phyloP scores from a whole-genome alignment of 2,113 vertebrate species.

The Delphinus delphis region DNA sequence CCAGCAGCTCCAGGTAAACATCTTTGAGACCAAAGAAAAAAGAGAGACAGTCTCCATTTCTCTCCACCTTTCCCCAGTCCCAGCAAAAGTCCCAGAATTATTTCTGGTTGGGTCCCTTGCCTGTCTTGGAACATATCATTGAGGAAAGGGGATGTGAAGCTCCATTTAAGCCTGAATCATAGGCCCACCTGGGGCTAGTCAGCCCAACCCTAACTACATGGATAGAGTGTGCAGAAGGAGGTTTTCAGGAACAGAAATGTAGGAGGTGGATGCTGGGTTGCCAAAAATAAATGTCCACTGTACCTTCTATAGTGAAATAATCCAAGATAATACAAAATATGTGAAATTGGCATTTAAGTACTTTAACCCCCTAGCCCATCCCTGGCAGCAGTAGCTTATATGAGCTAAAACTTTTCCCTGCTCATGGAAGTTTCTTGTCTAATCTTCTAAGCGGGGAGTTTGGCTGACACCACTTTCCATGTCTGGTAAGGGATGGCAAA shows the following conservation, averaged over 20 bases:
- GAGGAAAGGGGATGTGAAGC: background rate
- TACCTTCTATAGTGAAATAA: background rate
- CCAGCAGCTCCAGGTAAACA: background rate
- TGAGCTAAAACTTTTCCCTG: background rate
- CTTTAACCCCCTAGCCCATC: background rate
- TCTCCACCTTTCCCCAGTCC: background rate
- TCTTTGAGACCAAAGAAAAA: background rate
- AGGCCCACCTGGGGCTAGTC: background rate
- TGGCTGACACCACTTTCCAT: background rate
- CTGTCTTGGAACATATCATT: background rate
- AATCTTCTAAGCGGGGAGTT: background rate
- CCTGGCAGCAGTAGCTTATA: background rate
- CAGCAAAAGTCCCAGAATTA: background rate
- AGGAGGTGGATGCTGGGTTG: background rate
- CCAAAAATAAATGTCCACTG: background rate
- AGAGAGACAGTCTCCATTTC: background rate
- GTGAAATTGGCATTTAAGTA: background rate
- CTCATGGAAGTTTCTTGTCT: background rate
- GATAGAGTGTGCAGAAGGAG: background rate
- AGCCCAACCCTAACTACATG: background rate
- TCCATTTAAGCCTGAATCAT: background rate
- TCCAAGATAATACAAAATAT: background rate
- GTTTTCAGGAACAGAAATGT: background rate
- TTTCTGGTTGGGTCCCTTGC: background rate
- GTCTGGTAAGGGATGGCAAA: background rate